These are phyloP conservation scores for Ophioninae sp. DNA, from an alignment of 2,888 invertebrate species.

Conservation along the genomic window DNA sequence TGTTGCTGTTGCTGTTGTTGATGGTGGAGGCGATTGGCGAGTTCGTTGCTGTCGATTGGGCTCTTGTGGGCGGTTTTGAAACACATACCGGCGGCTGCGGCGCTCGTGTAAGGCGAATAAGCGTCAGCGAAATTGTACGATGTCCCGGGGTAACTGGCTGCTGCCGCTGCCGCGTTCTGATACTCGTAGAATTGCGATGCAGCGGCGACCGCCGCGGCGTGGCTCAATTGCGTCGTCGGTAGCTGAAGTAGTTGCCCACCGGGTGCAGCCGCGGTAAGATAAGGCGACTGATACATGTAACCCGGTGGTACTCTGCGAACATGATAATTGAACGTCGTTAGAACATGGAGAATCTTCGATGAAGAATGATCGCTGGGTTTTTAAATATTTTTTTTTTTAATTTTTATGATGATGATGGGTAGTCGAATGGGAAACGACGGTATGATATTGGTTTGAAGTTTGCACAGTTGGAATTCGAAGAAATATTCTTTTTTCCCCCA, in stretches of 20 bases:
- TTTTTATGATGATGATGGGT: constrained; percentile 31
- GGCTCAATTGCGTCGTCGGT: constrained; percentile 85
- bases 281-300: constrained; percentile 90
- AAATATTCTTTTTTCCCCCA: too few species aligned
- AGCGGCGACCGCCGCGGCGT: constrained; percentile 90
- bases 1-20: constrained; percentile 64
- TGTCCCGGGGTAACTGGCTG: constrained; percentile 87
- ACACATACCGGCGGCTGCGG: constrained; percentile 85
- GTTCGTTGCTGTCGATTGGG: constrained; percentile 69
- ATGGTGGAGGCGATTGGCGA: constrained; percentile 66
- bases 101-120: constrained; percentile 86
- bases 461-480: too few species aligned
- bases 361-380: neutral
- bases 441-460: too few species aligned
- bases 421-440: constrained; percentile 13
- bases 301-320: constrained; percentile 88
- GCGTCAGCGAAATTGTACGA: constrained; percentile 89
- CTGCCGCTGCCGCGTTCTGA: constrained; percentile 88
- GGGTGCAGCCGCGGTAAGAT: constrained; percentile 84
- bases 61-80: constrained; percentile 69
- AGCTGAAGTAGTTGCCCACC: constrained; percentile 86
- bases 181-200: constrained; percentile 93
- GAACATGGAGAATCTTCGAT: neutral
- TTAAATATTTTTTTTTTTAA: constrained; percentile 3
- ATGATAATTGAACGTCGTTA: constrained; percentile 35